Conservation (phyloP, 1,140 invertebrate species). For the Calycopis cecrops region DNA sequence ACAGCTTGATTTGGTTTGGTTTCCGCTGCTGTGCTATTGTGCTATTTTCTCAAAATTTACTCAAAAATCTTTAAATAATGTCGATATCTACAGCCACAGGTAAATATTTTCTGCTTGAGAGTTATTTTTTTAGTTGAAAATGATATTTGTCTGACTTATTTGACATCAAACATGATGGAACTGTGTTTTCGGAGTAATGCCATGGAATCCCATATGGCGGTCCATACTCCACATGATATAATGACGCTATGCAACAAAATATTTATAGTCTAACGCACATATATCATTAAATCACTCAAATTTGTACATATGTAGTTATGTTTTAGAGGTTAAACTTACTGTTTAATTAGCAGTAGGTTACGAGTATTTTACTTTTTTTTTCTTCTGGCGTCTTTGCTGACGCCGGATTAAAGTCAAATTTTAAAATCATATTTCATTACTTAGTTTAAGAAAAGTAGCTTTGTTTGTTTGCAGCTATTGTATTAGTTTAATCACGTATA, state of each 20-base stretch:
- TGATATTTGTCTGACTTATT: slow-evolving; percentile 30
- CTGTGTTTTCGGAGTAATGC: slow-evolving; percentile 69
- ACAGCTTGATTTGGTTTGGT: slow-evolving; percentile 75
- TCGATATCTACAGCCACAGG: slow-evolving; percentile 71
- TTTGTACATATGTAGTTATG: slow-evolving; percentile 20
- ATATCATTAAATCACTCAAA: slow-evolving; percentile 29
- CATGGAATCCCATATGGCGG: slow-evolving; percentile 74
- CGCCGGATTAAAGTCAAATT: slow-evolving; percentile 37
- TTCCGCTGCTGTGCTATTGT: slow-evolving; percentile 73
- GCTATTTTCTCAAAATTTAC: slow-evolving; percentile 67
- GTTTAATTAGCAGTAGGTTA: slow-evolving; percentile 51
- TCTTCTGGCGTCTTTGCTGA: slow-evolving; percentile 50
- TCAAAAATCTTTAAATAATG: slow-evolving; percentile 57
- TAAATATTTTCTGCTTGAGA: slow-evolving; percentile 29
- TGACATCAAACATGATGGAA: slow-evolving; percentile 53
- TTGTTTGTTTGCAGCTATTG: background rate
- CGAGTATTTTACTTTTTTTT: slow-evolving; percentile 52
- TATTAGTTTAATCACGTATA: background rate
- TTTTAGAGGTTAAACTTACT: slow-evolving; percentile 41
- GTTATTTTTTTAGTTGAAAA: slow-evolving; percentile 8
- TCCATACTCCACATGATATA: slow-evolving; percentile 71
- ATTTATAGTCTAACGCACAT: slow-evolving; percentile 35
- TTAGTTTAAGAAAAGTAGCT: background rate
- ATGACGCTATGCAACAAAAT: slow-evolving; percentile 59
- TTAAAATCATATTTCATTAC: slow-evolving; percentile 13